Evolutionary conservation across 2,797 vertebrate genomes (phyloP), one percentile per base, ranked within the genome.

Genomic region (Anas capensis): DNA sequence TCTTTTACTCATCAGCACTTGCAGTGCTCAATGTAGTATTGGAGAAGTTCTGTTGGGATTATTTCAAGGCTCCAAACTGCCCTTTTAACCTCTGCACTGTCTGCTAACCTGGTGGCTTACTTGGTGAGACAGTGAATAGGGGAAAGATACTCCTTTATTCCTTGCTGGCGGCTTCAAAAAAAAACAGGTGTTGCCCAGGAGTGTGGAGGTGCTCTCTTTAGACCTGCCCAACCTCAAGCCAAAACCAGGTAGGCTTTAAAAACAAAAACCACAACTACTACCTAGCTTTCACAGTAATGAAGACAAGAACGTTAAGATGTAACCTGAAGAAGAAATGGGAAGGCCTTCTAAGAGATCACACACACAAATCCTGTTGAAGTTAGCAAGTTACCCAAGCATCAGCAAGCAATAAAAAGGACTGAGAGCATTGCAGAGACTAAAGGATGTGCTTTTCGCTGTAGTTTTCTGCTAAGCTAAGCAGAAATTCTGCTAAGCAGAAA

Each of bases 371-470:
- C 29, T 2, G 14, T 10, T 15, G 31, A 46, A 66, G n/a, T 46
- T 46, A 68, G n/a, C 44, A 68, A 21, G 23, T 5, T 23, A 36
- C n/a, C 61, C 4, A 40, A 24, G 8, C 0, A 16, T 38, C 53
- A 79, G 38, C 1, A 8, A 70, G 18, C 75, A 29, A 0, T 12
- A 8, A 1, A 56, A 38, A 10, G 18, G 56, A 56, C 19, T 6
- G 15, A 31, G 24, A 21, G 31, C 42, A 29, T 0, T 24, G 48
- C 56, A 31, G 51, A 60, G 31, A 36, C 14, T 6, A 12, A 60
- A 56, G 29, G 44, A 8, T 21, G 36, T 5, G 4, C 44, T 49
- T 68, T 48, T 40, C 64, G 19, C 27, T 13, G 38, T 54, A 33
- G 4, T 9, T 26, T 36, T 84, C n/a, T 75, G n/a, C 81, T 31